phyloP scores from a whole-genome alignment of 2,797 vertebrate genomes.

The Glyptemys insculpta region DNA sequence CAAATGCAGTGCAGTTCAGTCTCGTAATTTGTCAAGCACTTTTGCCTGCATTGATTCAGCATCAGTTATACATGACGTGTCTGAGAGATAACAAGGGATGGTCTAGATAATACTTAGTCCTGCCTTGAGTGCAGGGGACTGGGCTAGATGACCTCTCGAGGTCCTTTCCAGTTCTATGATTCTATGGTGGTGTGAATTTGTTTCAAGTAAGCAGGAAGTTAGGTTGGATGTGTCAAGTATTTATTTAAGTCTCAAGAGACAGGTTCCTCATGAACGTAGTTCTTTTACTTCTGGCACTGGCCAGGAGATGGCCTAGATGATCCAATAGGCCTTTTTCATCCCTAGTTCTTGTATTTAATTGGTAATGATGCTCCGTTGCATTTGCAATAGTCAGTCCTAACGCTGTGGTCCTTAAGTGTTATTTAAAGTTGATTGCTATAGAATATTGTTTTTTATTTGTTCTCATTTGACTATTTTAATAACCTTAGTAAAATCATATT shows the following conservation, averaged over 20 bases:
- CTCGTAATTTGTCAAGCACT: not conserved
- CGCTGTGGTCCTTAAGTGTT: not conserved
- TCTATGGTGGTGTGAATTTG: not conserved
- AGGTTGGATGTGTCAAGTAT: not conserved
- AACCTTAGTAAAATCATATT: not conserved
- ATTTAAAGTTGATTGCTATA: not conserved
- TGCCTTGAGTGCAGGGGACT: too few relatives aligned
- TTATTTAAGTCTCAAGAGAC: not conserved
- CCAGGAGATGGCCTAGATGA: not conserved
- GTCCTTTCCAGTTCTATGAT: too few relatives aligned
- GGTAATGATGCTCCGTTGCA: not conserved
- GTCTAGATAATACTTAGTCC: too few relatives aligned
- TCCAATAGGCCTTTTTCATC: not conserved
- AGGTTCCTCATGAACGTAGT: not conserved
- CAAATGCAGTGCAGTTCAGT: not conserved
- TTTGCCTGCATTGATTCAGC: not conserved
- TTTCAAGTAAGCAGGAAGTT: not conserved
- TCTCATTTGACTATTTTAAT: not conserved
- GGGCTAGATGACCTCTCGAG: too few relatives aligned
- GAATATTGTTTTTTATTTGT: constrained; percentile 1
- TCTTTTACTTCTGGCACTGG: not conserved
- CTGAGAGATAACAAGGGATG: too few relatives aligned
- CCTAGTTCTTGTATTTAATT: not conserved
- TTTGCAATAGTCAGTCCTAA: not conserved
- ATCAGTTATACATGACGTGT: not conserved